These are phyloP conservation scores for Pseudochromis fuscus DNA, from an alignment of 2,797 vertebrate species.

Conservation along the genomic window DNA sequence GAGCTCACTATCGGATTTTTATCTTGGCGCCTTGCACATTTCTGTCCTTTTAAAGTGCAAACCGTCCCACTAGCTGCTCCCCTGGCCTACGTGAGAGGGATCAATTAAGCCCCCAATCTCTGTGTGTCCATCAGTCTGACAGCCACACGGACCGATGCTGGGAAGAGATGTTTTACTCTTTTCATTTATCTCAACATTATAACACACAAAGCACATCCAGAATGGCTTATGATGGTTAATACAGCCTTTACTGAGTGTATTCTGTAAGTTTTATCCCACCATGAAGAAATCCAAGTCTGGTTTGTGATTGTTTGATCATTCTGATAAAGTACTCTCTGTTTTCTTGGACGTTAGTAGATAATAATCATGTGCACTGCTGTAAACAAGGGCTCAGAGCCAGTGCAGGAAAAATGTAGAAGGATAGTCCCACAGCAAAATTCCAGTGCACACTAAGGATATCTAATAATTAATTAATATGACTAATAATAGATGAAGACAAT, in stretches of 20 bases:
- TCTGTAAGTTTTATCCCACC: not conserved
- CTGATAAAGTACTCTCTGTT: not conserved
- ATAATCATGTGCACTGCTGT: too few species aligned
- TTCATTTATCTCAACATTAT: slow-evolving; percentile 25
- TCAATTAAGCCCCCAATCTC: slow-evolving; percentile 60
- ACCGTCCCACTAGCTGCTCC: slow-evolving; percentile 52
- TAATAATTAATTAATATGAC: not conserved
- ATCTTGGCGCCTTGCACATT: slow-evolving; percentile 73
- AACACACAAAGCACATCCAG: too few species aligned
- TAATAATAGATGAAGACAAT: not conserved
- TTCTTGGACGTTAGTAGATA: too few species aligned
- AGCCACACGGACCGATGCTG: slow-evolving; percentile 23
- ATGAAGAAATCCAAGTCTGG: not conserved
- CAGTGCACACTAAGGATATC: not conserved
- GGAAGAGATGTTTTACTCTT: slow-evolving; percentile 42
- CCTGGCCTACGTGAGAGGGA: slow-evolving; percentile 34
- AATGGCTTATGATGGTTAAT: not conserved
- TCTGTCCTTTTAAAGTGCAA: slow-evolving; percentile 79
- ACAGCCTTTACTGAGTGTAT: not conserved
- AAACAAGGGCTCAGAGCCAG: not conserved
- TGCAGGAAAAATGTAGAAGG: not conserved
- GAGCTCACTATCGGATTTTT: slow-evolving; percentile 75
- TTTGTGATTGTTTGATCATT: not conserved
- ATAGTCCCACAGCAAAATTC: not conserved
- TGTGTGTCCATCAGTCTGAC: slow-evolving; percentile 44